Percentiles rank a stretch among this genome's conserved stretches.
Evolutionary conservation across 2,888 invertebrate genomes (phyloP).

Genomic region (Lumbricus terrestris): DNA sequence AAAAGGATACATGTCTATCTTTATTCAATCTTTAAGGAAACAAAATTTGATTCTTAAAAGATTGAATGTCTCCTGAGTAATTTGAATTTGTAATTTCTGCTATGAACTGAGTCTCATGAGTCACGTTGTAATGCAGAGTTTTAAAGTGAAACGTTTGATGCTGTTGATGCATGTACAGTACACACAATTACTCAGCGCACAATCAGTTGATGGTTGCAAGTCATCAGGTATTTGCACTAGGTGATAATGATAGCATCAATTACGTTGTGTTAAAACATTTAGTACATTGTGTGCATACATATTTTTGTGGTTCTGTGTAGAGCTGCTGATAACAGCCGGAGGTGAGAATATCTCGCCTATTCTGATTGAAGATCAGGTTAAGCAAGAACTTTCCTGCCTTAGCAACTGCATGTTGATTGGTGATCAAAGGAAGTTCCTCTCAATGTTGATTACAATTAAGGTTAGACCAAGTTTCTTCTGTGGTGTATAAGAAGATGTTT

Average conservation of each 20-base stretch:
- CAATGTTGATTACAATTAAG: slow-evolving; percentile 80
- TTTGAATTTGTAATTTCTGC: background rate
- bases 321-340: slow-evolving; percentile 87
- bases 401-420: slow-evolving; percentile 84
- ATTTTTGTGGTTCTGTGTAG: slow-evolving; percentile 60
- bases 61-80: background rate
- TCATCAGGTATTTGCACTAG: no score
- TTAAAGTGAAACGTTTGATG: background rate
- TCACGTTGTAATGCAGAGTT: background rate
- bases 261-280: background rate
- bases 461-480: slow-evolving; percentile 59
- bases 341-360: slow-evolving; percentile 87
- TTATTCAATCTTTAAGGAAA: no score
- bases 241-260: background rate
- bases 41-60: no score
- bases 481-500: background rate
- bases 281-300: no score
- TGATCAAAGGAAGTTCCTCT: slow-evolving; percentile 81
- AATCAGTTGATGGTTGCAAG: no score
- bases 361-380: slow-evolving; percentile 78
- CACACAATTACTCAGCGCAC: no score
- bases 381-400: slow-evolving; percentile 71
- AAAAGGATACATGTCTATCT: no score
- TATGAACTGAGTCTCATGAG: background rate
- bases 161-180: no score